Evolutionary conservation across 2,888 invertebrate genomes (phyloP), one percentile per base, ranked within the genome.

Genomic region (Pyralis farinalis): DNA sequence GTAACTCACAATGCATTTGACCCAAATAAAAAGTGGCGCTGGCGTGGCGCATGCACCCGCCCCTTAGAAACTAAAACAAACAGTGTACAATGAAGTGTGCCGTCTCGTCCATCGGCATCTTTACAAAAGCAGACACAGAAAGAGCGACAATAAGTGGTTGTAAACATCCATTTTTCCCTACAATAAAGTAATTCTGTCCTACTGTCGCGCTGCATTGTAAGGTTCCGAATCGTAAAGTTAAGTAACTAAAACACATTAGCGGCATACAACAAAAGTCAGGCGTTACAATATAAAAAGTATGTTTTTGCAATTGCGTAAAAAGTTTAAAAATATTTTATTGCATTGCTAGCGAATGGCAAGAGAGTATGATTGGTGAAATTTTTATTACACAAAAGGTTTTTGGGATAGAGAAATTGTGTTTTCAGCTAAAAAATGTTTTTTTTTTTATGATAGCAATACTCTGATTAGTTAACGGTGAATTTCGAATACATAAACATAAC

Each of bases 161-260:
- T 86, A 87, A 86, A 86, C 61, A 58, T 64, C 61, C 60, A 81
- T 86, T 85, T 74, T 78, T 62, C 64, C 59, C 47, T 57, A 71
- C 74, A 84, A 84, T 86, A 84, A 81, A 78, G 63, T 71, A 64
- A 86, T 85, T 79, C 61, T 50, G 68, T 76, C 81, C 87, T 86
- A 86, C 86, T 80, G 87, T 81, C 71, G 68, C 57, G 55, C 46
- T 42, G 63, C 48, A 76, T 82, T 81, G 80, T 83, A 72, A 76
- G 84, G 80, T 80, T 78, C 82, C 79, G 78, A 85, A 78, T 79
- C 78, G 75, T 79, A 74, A 69, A 69, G 69, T 45, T 36, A 43
- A 66, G 64, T 72, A 69, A 56, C 70, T 65, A 46, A 53, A 46
- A 54, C 34, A 66, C 60, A 83, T 85, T 84, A 82, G 82, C 86